Percentiles rank a stretch among this genome's conserved stretches.
Conservation (phyloP, 2,888 invertebrate genomes). For the Meiosimyza platycephala region DNA sequence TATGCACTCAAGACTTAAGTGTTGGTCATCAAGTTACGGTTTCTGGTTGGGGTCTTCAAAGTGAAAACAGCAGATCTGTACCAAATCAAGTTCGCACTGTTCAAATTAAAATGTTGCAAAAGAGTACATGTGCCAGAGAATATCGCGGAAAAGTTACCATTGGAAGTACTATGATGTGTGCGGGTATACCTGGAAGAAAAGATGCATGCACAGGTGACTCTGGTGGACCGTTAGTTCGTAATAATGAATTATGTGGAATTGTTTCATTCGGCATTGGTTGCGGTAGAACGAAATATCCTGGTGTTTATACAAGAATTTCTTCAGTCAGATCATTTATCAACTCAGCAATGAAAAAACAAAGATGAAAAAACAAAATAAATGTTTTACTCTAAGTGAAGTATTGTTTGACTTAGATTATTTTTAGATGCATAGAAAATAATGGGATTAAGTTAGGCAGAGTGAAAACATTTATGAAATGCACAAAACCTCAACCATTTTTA, state of each 20-base stretch:
- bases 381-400: no score
- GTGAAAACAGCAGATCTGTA: background rate
- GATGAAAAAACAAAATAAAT: no score
- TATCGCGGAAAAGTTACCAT: conserved; percentile 6
- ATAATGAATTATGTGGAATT: conserved; percentile 69
- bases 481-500: no score
- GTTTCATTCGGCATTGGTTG: conserved; percentile 69
- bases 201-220: conserved; percentile 50
- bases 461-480: no score
- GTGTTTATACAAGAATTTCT: conserved; percentile 71
- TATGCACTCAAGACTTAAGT: conserved; percentile 20
- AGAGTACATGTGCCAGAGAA: background rate
- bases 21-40: conserved; percentile 36
- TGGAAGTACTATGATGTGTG: conserved; percentile 48
- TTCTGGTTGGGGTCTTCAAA: conserved; percentile 47
- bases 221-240: conserved; percentile 47
- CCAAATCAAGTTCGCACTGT: conserved; percentile 40
- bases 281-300: conserved; percentile 72
- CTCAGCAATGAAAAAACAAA: no score
- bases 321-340: no score
- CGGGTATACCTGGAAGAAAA: conserved; percentile 39
- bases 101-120: conserved; percentile 27
- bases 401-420: no score
- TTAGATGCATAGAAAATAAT: no score
- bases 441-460: no score